These are phyloP conservation scores for Sitodiplosis mosellana DNA, from an alignment of 1,140 invertebrate genomes.

Conservation along the genomic window DNA sequence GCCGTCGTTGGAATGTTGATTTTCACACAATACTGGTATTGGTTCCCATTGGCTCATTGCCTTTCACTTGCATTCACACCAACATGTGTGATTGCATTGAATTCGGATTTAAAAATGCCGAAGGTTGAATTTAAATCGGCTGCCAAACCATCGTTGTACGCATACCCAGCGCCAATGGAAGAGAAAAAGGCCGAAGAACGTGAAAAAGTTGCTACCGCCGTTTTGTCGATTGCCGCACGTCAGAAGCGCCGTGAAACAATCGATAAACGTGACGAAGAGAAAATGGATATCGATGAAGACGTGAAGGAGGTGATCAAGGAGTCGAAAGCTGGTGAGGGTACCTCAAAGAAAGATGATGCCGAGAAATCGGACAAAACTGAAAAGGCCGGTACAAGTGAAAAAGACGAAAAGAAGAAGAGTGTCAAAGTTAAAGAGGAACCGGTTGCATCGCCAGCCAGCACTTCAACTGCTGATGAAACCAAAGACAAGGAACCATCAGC, in stretches of 20 bases:
- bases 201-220: conserved; percentile 90
- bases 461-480: conserved; percentile 16
- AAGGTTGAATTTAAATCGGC: conserved; percentile 85
- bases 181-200: conserved; percentile 96
- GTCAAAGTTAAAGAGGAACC: conserved; percentile 18
- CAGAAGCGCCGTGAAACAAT: conserved; percentile 58
- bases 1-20: conserved; percentile 95
- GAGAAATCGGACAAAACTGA: conserved; percentile 32
- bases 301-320: conserved; percentile 35
- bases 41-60: conserved; percentile 96
- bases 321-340: conserved; percentile 26
- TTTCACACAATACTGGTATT: conserved; percentile 99
- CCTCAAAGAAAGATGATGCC: conserved; percentile 26
- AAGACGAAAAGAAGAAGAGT: conserved; percentile 23
- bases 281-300: conserved; percentile 55
- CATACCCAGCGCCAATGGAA: conserved; percentile 90
- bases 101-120: conserved; percentile 93
- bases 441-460: conserved; percentile 24
- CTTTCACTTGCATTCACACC: conserved; percentile 91
- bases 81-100: conserved; percentile 87
- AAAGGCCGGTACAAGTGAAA: conserved; percentile 22
- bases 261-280: conserved; percentile 36
- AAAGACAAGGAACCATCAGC: conserved; percentile 12
- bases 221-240: conserved; percentile 89
- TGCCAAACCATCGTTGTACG: conserved; percentile 86